Percentiles rank a stretch among this genome's conserved stretches.
phyloP scores from a whole-genome alignment of 2,888 invertebrate species.

The Carterocephalus palaemon region DNA sequence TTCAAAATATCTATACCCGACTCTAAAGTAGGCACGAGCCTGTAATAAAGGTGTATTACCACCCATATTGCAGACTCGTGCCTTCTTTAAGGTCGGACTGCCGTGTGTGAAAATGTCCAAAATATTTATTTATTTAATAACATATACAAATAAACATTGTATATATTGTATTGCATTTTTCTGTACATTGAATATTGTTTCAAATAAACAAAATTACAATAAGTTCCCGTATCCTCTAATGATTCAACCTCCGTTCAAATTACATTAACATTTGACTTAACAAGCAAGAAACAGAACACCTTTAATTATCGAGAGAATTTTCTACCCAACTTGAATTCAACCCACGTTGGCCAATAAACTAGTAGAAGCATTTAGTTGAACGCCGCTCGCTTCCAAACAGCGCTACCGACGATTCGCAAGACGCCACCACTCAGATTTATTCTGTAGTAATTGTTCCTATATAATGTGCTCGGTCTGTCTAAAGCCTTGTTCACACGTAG shows the following conservation, averaged over 20 bases:
- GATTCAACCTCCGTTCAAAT: slow-evolving; percentile 46
- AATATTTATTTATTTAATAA: too few relatives aligned
- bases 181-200: too few relatives aligned
- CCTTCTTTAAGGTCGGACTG: too few relatives aligned
- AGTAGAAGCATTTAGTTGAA: slow-evolving; percentile 41
- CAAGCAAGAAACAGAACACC: slow-evolving; percentile 41
- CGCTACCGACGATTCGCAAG: slow-evolving; percentile 41
- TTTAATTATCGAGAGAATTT: slow-evolving; percentile 30
- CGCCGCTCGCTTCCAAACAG: slow-evolving; percentile 54
- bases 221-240: slow-evolving; percentile 13
- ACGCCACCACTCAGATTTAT: slow-evolving; percentile 46
- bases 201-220: too few relatives aligned
- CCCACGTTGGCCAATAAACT: slow-evolving; percentile 24
- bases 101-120: too few relatives aligned
- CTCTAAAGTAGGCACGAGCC: too few relatives aligned
- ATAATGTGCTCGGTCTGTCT: neutral
- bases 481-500: too few relatives aligned
- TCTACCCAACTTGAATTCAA: slow-evolving; percentile 22
- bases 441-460: slow-evolving; percentile 39
- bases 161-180: too few relatives aligned
- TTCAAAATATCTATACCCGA: too few relatives aligned
- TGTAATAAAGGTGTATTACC: too few relatives aligned
- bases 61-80: too few relatives aligned
- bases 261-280: slow-evolving; percentile 67
- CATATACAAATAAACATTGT: too few relatives aligned